Base-by-base conservation (phyloP, 2,888 invertebrate genomes). In the Machimus atricapillus region DNA sequence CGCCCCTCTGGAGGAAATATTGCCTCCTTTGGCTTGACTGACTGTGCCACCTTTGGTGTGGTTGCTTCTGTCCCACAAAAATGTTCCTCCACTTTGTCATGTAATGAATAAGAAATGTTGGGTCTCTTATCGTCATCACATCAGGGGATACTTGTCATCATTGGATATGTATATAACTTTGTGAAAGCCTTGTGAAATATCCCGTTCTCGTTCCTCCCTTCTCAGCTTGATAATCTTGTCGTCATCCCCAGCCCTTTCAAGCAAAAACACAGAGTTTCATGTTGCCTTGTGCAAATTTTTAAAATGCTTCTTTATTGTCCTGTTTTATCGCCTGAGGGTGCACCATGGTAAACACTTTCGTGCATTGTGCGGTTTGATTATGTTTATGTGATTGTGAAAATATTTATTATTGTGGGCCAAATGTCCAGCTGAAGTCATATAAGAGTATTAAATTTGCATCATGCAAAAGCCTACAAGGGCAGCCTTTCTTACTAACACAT, bases 91-190 rank as follows among this genome's bases (percentile, higher is more conserved):
- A 81, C 34, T 81, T 43, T 74, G 76, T 74, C 43, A 85, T 85
- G 40, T 27, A 76, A 86, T 86, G 74, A 86, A 86, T 86, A 86
- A 86, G 85, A 86, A 74, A 86, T 86, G 74, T 43, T 43, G 37
- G 37, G 73, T 19, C 73, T 40, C 66, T 23, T 66, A 40, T 58
- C 74, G 31, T 56, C 27, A 81, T 56, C 46, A 81, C 81, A 78
- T 78, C 78, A 78, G 78, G 23, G 78, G 66, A 66, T 66, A 66
- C 66, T 66, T 66, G 66, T 66, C 66, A 66, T 66, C 66, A 7
- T 66, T 23, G 66, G 27, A 66, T 66, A 66, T 66, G 66, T 66
- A 23, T 66, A 66, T 66, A 66, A 66, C 27, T 14, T 66, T 66
- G 23, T 66, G 12, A 23, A 66, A 23, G 27, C 19, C 66, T 23